Base-by-base conservation (phyloP, 2,113 vertebrate genomes). In the Asarcornis scutulata region DNA sequence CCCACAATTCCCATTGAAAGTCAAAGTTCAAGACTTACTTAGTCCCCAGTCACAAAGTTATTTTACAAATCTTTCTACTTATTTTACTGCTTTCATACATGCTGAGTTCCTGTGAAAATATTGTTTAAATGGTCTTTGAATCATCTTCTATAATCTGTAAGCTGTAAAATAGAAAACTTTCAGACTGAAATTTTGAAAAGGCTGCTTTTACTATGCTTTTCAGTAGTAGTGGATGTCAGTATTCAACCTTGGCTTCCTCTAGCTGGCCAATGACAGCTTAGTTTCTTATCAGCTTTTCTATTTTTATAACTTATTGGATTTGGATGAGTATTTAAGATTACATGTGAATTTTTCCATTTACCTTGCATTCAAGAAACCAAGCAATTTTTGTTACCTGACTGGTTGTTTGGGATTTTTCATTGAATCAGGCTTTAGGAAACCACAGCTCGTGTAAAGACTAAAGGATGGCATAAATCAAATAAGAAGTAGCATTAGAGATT, bases 241-340 rank as follows among this genome's bases (percentile, higher is more conserved):
- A 58, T 86, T 94, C 64, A 94, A 6, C 91, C 79, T 91, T 67
- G 26, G 34, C 29, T 94, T 88, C 82, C 34, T 86, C 42, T 79
- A 71, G 68, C n/a, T 95, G 85, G 63, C 75, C 91, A 91, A 38
- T 86, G 83, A n/a, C 59, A 71, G 86, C 88, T 94, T 52, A 60
- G 55, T 60, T 91, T 88, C 89, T 93, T 95, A 92, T 94, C 92
- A 83, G 17, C 32, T 95, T 85, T 94, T 87, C 92, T 82, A 79
- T 93, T 94, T 96, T 92, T 94, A 59, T 79, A 93, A 66, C 64
- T 83, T 91, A 94, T 31, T 93, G 83, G 91, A 86, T 94, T 92
- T 91, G 71, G 94, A 95, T 92, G 71, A 87, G 38, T 85, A 76
- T 91, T 93, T 93, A 89, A 88, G 91, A 96, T 97, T 96, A 81